Conservation (phyloP, 2,888 invertebrate genomes). For the Ophion ventricosus region DNA sequence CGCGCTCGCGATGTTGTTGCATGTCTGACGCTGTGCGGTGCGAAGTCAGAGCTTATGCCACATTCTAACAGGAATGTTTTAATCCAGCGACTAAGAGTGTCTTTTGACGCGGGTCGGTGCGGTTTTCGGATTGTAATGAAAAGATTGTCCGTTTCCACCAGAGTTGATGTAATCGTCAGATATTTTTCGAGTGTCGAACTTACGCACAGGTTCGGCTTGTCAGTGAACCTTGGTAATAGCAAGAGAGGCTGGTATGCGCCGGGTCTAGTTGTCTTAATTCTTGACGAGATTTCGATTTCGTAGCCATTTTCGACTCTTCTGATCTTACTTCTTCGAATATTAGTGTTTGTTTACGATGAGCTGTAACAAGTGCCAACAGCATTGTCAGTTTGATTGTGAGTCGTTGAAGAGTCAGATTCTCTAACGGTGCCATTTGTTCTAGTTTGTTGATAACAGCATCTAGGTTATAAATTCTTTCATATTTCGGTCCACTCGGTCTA, state of each 20-base stretch:
- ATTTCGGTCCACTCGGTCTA: slow-evolving; percentile 58
- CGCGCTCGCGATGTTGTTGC: slow-evolving; percentile 52
- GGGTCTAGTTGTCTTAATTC: slow-evolving; percentile 32
- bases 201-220: slow-evolving; percentile 42
- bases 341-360: slow-evolving; percentile 64
- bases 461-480: slow-evolving; percentile 60
- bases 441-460: slow-evolving; percentile 45
- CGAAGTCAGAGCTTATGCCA: slow-evolving; percentile 17
- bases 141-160: neutral
- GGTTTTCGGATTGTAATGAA: slow-evolving; percentile 33
- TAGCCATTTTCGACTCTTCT: slow-evolving; percentile 12
- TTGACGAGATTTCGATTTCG: slow-evolving; percentile 49
- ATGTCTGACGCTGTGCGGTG: slow-evolving; percentile 52
- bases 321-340: slow-evolving; percentile 54
- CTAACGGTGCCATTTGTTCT: slow-evolving; percentile 42
- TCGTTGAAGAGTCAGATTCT: slow-evolving; percentile 31
- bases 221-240: slow-evolving; percentile 22
- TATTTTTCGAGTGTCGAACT: slow-evolving; percentile 17
- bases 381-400: slow-evolving; percentile 52
- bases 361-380: slow-evolving; percentile 61
- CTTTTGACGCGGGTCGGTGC: slow-evolving; percentile 19
- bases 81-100: slow-evolving; percentile 42
- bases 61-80: slow-evolving; percentile 23
- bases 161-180: slow-evolving; percentile 5
- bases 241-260: slow-evolving; percentile 34